Percentiles rank a stretch among this genome's conserved stretches.
Evolutionary conservation across 2,888 invertebrate genomes (phyloP).

Genomic region (Stenotaenia linearis): DNA sequence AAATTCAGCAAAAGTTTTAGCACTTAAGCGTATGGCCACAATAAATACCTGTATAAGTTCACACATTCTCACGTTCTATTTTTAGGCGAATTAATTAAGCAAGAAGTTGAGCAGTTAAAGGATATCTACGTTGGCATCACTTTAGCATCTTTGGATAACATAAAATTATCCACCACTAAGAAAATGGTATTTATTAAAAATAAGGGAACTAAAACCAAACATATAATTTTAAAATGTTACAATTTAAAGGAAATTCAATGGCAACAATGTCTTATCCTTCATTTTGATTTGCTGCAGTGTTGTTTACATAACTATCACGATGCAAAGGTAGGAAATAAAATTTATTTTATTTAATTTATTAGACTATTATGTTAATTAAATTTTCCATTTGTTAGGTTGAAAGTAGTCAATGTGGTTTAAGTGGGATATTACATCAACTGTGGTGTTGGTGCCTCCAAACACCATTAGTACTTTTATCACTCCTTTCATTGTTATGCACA

Average conservation of each 20-base stretch:
- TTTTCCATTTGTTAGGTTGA: neutral
- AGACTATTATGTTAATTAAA: neutral
- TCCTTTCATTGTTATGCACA: neutral
- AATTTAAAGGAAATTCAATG: neutral
- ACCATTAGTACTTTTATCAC: neutral
- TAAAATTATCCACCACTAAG: neutral
- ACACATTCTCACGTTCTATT: too few relatives aligned
- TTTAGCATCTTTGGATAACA: neutral
- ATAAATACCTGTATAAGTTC: neutral
- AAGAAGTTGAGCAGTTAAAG: neutral
- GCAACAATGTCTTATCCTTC: neutral
- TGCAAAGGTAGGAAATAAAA: neutral
- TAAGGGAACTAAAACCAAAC: neutral
- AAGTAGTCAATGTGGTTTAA: neutral
- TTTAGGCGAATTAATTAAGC: neutral
- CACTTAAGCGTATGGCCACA: neutral
- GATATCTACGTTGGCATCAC: neutral
- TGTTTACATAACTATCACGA: neutral
- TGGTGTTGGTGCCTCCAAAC: constrained; percentile 24
- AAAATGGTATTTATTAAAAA: neutral
- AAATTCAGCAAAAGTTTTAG: neutral
- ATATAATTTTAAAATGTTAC: neutral
- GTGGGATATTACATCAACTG: neutral
- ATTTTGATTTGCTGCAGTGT: neutral
- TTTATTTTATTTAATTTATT: neutral